phyloP scores from a whole-genome alignment of 2,888 invertebrate species.

The Cataglyphis albicans region DNA sequence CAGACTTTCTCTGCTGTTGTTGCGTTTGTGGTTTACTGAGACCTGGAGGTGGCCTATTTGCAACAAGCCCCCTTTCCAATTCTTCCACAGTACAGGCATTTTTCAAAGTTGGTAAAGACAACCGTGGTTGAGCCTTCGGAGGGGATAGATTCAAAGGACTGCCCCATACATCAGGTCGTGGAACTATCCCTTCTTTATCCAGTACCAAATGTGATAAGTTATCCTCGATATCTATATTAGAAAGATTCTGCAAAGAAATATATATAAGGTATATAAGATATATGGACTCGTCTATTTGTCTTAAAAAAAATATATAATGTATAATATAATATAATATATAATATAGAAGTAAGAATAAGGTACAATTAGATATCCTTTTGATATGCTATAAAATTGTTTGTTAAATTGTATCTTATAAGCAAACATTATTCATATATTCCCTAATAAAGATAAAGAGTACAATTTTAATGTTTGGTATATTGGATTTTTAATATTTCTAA shows the following conservation, averaged over 20 bases:
- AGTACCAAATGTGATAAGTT: constrained; percentile 88
- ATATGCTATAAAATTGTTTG: not conserved
- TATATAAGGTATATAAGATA: not conserved
- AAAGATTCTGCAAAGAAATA: constrained; percentile 75
- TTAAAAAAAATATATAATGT: not conserved
- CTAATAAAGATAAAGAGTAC: not conserved
- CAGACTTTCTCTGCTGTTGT: constrained; percentile 75
- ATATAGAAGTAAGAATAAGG: not conserved
- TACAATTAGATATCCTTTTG: not conserved
- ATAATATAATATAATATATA: not conserved
- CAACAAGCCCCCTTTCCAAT: constrained; percentile 90
- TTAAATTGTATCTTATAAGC: not conserved
- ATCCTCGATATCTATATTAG: constrained; percentile 85
- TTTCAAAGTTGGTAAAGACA: constrained; percentile 84
- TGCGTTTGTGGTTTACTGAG: constrained; percentile 78
- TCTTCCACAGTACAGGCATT: constrained; percentile 92
- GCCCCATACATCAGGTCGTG: constrained; percentile 87
- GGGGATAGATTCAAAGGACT: constrained; percentile 82
- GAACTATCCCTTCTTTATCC: constrained; percentile 87
- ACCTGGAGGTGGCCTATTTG: constrained; percentile 85
- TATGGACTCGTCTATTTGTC: not conserved
- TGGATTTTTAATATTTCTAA: no score
- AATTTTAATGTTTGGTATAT: not conserved
- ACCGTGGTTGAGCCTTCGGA: constrained; percentile 72
- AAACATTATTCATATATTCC: not conserved